These are phyloP conservation scores for Lutjanus campechanus DNA, from an alignment of 2,797 vertebrate species.

Conservation along the genomic window DNA sequence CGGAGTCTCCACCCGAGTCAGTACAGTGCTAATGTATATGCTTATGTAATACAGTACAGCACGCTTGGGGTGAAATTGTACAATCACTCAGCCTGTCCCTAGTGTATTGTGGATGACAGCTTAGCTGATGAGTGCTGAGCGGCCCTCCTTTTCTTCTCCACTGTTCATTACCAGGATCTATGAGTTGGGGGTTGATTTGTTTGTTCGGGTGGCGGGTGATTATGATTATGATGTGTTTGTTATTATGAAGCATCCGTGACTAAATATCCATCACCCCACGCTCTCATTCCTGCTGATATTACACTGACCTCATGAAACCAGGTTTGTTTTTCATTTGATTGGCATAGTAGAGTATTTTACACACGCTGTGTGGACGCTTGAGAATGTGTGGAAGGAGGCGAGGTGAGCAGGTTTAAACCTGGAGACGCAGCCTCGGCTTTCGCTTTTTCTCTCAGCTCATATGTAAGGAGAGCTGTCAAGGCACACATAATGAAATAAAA, in stretches of 20 bases:
- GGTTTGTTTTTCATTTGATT: conserved; percentile 39
- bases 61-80: conserved; percentile 57
- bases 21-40: conserved; percentile 50
- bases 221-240: conserved; percentile 62
- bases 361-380: conserved; percentile 15
- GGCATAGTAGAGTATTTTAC: conserved; percentile 21
- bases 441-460: neutral
- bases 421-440: neutral
- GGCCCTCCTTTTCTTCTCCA: conserved; percentile 38
- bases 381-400: conserved; percentile 6
- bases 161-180: conserved; percentile 69
- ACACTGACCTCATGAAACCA: conserved; percentile 22
- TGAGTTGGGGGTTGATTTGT: conserved; percentile 62
- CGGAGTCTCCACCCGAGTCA: conserved; percentile 19
- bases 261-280: conserved; percentile 58
- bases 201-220: conserved; percentile 40
- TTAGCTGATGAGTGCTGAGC: conserved; percentile 54
- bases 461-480: neutral
- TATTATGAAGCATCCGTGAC: conserved; percentile 57
- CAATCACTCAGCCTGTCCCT: conserved; percentile 63
- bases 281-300: conserved; percentile 51
- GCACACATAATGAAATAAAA: neutral
- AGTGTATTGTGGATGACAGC: conserved; percentile 58
- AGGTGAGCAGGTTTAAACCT: conserved; percentile 21
- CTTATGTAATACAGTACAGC: conserved; percentile 75